Evolutionary conservation across 2,113 vertebrate genomes (phyloP).

Genomic region (human (Homo sapiens)): GRCh38 chrX:12813501-12814000

Average conservation of each 20-base stretch:
- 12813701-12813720: background rate
- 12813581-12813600: background rate
- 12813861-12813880: background rate
- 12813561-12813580: background rate
- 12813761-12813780: background rate
- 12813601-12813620: background rate
- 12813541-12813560: background rate
- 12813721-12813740: background rate
- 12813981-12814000: conserved; percentile 4
- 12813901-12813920: background rate
- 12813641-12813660: background rate
- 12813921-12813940: background rate
- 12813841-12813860: conserved; percentile 11
- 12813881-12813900: background rate
- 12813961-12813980: background rate
- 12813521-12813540: background rate
- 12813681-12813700: background rate
- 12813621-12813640: background rate
- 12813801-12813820: background rate
- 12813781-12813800: background rate
- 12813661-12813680: background rate
- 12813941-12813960: background rate
- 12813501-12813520: background rate
- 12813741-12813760: background rate
- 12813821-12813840: background rate